Evolutionary conservation across 1,140 invertebrate genomes (phyloP).

Genomic region (Drosophila nikananu): DNA sequence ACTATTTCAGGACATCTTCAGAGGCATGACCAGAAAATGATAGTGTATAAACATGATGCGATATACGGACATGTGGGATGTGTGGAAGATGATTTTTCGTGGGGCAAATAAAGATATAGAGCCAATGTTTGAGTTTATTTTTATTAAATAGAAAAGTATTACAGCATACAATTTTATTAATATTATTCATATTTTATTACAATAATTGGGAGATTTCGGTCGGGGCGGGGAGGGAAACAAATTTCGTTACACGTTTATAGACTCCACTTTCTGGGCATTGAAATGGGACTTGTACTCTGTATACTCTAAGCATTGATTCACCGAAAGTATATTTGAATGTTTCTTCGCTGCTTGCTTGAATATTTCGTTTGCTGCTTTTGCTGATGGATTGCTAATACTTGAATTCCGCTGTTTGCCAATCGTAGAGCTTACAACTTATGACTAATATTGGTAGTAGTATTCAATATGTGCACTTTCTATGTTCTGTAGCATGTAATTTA

Average conservation of each 20-base stretch:
- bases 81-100: constrained; percentile 54
- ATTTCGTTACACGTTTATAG: constrained; percentile 72
- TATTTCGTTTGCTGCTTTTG: constrained; percentile 27
- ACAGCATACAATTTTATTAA: constrained; percentile 56
- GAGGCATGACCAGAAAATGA: constrained; percentile 74
- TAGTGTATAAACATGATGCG: constrained; percentile 76
- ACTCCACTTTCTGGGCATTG: constrained; percentile 76
- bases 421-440: constrained; percentile 76
- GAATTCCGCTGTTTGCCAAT: constrained; percentile 62
- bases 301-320: constrained; percentile 28
- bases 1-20: not conserved
- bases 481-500: constrained; percentile 39
- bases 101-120: constrained; percentile 33
- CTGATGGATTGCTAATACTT: constrained; percentile 69
- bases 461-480: constrained; percentile 55
- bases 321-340: constrained; percentile 20
- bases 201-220: constrained; percentile 46
- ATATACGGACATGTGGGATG: constrained; percentile 20
- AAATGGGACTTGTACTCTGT: constrained; percentile 30
- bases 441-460: constrained; percentile 61
- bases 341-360: constrained; percentile 8
- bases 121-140: constrained; percentile 50
- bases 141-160: constrained; percentile 64
- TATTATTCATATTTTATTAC: constrained; percentile 71
- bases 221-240: constrained; percentile 34